Conservation (phyloP, 2,888 invertebrate genomes). For the Ochropleura plecta region DNA sequence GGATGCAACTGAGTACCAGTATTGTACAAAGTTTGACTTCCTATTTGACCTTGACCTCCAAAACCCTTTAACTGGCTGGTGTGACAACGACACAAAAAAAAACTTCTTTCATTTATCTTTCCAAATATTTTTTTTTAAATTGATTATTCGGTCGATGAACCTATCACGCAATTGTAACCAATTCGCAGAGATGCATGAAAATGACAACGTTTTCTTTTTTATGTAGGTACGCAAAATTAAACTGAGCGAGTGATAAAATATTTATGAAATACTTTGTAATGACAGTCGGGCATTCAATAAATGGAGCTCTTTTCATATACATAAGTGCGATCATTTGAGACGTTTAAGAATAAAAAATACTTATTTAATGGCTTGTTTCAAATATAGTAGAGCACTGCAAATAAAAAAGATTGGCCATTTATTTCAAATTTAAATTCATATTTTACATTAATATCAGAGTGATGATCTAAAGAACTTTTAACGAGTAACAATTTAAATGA, state of each 20-base stretch:
- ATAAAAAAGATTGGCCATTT: not conserved
- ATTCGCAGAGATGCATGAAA: constrained; percentile 8
- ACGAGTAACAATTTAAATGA: not conserved
- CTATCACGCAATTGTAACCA: constrained; percentile 3
- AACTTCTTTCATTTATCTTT: not conserved
- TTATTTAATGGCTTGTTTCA: not conserved
- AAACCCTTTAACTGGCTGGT: not conserved
- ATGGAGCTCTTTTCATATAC: not conserved
- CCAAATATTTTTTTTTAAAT: not conserved
- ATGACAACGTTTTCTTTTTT: not conserved
- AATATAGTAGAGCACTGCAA: not conserved
- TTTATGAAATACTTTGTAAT: constrained; percentile 5
- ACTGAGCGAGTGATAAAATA: constrained; percentile 9
- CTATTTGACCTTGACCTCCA: too few relatives aligned
- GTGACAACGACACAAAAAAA: not conserved
- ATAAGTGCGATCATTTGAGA: not conserved
- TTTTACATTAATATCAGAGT: not conserved
- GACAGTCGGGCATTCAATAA: constrained; percentile 2
- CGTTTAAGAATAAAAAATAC: not conserved
- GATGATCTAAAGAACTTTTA: not conserved
- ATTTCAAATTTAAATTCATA: not conserved
- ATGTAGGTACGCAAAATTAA: too few relatives aligned
- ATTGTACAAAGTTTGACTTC: too few relatives aligned
- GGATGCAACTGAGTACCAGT: too few relatives aligned
- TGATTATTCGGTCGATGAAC: not conserved